Evolutionary conservation across 2,888 invertebrate species (phyloP), one percentile per base, ranked within the genome.

Genomic region (Lepidochrysops patricia): DNA sequence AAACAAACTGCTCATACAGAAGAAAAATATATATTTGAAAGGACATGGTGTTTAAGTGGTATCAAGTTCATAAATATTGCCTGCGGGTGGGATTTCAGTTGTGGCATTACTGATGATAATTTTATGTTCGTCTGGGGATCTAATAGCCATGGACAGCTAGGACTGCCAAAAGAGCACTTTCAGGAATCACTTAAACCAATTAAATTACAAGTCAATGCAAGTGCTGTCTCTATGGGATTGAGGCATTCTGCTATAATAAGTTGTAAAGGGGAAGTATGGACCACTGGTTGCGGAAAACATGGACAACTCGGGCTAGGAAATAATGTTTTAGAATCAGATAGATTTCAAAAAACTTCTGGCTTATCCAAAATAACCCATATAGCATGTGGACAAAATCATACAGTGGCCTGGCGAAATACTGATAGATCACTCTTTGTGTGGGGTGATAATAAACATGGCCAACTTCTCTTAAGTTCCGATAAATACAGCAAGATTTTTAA

Each of bases 361-460:
- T 69, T 92, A 60, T 79, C 82, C 64, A 84, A 91, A 71, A 86
- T 95, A 71, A 80, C 89, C 63, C 86, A 92, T 72, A 89, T 96
- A 58, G 91, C 92, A 49, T 95, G 95, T 79, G 97, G 97, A 1
- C 96, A 97, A 79, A 93, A 95, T 72, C 96, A 96, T 75, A 93
- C 94, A 5, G 76, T 95, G 35, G 92, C 91, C 32, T 90, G 89
- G 89, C 79, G 79, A 61, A 74, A 80, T 35, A 78, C 79, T 52
- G 82, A 89, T 62, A 93, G 92, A 69, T 91, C 90, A 60, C 84
- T 93, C 62, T 95, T 90, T 86, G 93, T 89, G 12, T 95, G 96
- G 92, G 97, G 97, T 26, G 95, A 95, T 71, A 97, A 96, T 72
- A 95, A 93, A 79, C 93, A 93, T 78, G 94, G 96, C 0, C 97